These are phyloP conservation scores for Saimiri boliviensis DNA, from an alignment of 2,113 vertebrate genomes.

Conservation along the genomic window DNA sequence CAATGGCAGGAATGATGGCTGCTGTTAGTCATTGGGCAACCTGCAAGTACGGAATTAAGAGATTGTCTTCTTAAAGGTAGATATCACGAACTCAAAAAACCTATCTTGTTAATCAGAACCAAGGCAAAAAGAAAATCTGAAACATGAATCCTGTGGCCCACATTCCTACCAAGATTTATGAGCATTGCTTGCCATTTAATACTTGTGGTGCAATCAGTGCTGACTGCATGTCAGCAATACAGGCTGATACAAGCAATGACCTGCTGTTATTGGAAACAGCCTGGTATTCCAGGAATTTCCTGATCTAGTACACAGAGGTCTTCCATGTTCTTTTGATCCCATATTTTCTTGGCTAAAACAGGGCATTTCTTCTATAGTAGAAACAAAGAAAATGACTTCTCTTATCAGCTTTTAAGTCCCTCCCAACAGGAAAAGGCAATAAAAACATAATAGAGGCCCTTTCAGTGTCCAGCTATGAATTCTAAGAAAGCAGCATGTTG, in stretches of 20 bases:
- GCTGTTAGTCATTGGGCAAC: background rate
- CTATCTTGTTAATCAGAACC: background rate
- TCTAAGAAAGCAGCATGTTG: background rate
- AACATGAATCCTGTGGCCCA: background rate
- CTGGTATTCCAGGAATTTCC: conserved; percentile 58
- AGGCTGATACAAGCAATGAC: background rate
- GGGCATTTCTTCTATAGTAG: background rate
- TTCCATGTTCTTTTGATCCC: conserved; percentile 20
- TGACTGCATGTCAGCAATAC: conserved; percentile 27
- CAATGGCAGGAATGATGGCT: background rate
- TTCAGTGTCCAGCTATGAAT: conserved; percentile 17
- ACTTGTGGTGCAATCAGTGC: background rate
- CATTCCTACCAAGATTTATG: background rate
- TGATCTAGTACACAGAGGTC: background rate
- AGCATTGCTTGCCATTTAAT: background rate
- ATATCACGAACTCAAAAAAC: background rate
- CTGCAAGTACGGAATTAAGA: background rate
- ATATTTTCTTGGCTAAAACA: background rate
- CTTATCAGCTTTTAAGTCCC: background rate
- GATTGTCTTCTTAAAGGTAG: background rate
- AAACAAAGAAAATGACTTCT: background rate
- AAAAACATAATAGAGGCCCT: background rate
- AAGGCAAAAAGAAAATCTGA: background rate
- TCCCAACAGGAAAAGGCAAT: background rate
- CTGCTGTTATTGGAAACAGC: conserved; percentile 16